Conservation (phyloP, 2,888 invertebrate genomes). For the Rhopalosiphum nymphaeae region DNA sequence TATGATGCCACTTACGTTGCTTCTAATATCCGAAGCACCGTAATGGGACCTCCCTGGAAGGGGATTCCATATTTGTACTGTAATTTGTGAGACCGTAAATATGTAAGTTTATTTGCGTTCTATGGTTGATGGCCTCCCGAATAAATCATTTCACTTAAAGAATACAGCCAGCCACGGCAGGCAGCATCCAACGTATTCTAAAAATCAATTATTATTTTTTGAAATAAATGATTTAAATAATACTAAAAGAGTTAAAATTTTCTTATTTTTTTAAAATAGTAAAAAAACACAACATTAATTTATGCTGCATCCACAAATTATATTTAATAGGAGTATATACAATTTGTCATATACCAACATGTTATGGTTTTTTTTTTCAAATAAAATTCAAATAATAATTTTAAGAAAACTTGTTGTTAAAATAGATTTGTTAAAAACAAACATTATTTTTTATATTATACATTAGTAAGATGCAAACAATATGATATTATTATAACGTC, state of each 20-base stretch:
- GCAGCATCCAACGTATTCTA: background rate
- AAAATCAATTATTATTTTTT: background rate
- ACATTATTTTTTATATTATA: background rate
- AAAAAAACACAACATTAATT: background rate
- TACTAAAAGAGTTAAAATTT: background rate
- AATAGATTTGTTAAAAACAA: background rate
- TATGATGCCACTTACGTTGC: background rate
- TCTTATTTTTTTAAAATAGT: background rate
- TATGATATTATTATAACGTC: background rate
- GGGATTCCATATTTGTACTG: constrained; percentile 9
- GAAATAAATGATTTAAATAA: background rate
- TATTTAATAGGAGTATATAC: background rate
- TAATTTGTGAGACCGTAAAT: background rate
- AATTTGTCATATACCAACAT: background rate
- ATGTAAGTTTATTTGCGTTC: background rate
- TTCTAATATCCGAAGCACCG: background rate
- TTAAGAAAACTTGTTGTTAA: background rate
- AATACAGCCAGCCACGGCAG: background rate
- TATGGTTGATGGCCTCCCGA: background rate
- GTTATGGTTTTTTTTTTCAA: background rate
- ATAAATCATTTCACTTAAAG: background rate
- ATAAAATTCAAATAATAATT: background rate
- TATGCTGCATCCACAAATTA: background rate
- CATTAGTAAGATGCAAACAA: background rate
- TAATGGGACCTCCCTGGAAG: background rate